Conservation (phyloP, 2,797 vertebrate species). For the Erethizon dorsatum region DNA sequence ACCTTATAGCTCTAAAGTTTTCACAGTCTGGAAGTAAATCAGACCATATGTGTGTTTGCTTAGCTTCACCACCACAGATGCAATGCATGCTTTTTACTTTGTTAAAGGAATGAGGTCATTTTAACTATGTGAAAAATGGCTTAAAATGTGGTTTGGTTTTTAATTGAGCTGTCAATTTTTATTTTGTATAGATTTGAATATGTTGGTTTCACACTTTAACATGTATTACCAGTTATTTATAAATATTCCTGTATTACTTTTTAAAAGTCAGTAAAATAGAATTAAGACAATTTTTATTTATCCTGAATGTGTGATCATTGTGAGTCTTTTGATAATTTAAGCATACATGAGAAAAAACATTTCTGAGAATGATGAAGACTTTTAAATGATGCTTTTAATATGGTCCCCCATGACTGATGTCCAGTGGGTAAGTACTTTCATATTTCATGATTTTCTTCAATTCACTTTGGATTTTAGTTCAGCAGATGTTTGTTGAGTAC, state of each 20-base stretch:
- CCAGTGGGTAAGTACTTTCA: background rate
- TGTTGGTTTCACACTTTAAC: conserved; percentile 72
- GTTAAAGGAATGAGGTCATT: conserved; percentile 84
- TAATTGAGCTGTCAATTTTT: conserved; percentile 82
- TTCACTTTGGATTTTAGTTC: conserved; percentile 34
- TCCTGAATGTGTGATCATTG: conserved; percentile 48
- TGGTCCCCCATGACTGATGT: background rate
- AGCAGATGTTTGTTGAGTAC: conserved; percentile 36
- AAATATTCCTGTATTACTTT: conserved; percentile 76
- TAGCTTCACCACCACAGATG: conserved; percentile 76
- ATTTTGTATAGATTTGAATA: conserved; percentile 80
- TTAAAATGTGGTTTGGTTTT: conserved; percentile 85
- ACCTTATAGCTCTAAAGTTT: conserved; percentile 81
- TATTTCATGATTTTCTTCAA: conserved; percentile 24
- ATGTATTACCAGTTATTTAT: conserved; percentile 71
- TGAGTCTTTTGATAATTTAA: conserved; percentile 53
- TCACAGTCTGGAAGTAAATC: conserved; percentile 86
- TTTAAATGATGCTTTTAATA: conserved; percentile 30
- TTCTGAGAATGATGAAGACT: conserved; percentile 65
- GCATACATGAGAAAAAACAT: background rate
- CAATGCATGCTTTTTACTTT: conserved; percentile 73
- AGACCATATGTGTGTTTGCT: conserved; percentile 81
- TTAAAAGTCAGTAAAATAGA: conserved; percentile 64
- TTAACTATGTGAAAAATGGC: conserved; percentile 82
- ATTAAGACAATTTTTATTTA: background rate